Base-by-base conservation (phyloP, 2,113 vertebrate genomes). In the Psilopogon haemacephalus region DNA sequence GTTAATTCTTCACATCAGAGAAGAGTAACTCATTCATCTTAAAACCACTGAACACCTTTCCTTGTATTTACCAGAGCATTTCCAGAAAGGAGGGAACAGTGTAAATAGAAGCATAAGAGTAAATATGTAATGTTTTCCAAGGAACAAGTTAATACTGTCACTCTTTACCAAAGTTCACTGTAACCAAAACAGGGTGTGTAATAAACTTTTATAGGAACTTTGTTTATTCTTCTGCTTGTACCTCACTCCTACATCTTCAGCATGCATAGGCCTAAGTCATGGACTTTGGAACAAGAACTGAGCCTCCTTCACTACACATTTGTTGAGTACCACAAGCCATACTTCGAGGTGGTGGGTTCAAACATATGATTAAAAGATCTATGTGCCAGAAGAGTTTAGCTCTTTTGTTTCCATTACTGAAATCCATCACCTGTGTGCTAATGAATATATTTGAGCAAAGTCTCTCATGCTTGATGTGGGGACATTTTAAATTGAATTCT, bases 121-220 rank as follows among this genome's bases (percentile, higher is more conserved):
- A 84, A 71, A 78, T 40, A 18, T 37, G 2, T 30, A 77, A 5
- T 1, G 2, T 12, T 35, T 24, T 11, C 52, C 15, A 56, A 48
- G 37, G 50, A 91, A 55, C 9, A 64, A 13, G 28, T 88, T 83
- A 32, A 27, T 78, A 60, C 26, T 44, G 38, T 68, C 15, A 46
- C 27, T 19, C 30, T 78, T 90, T 93, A 30, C 56, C 73, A 62
- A 94, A 94, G 90, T 78, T 82, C 73, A 67, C 18, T 81, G 50
- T 32, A 75, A 24, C 74, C 42, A 86, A 90, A 93, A 84, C 26
- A 82, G 21, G 9, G 20, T 15, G 8, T 37, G 32, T 59, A 70
- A 72, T 88, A 84, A 82, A 86, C 32, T 90, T 95, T 85, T 82
- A 90, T 38, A 30, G n/a, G 67, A 68, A 79, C 89, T 82, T 24